phyloP scores from a whole-genome alignment of 2,113 vertebrate species.

The Pan troglodytes region DNA sequence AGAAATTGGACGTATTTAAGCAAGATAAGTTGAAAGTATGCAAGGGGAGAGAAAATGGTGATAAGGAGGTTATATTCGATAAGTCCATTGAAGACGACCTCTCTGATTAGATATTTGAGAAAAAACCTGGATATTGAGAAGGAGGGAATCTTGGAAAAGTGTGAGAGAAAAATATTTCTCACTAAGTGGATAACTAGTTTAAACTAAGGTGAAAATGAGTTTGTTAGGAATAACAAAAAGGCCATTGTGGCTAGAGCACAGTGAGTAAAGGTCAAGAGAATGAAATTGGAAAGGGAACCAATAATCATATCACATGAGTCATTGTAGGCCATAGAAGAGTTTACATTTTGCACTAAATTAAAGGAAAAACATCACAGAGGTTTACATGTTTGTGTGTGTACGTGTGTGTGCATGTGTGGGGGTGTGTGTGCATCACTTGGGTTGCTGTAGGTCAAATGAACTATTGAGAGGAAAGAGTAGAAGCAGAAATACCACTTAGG shows the following conservation, averaged over 20 bases:
- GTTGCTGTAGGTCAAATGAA: neutral
- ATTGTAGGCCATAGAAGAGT: neutral
- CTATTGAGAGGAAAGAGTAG: neutral
- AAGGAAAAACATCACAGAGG: neutral
- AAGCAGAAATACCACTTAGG: neutral
- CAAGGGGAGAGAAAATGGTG: neutral
- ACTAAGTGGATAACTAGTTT: neutral
- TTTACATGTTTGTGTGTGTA: neutral
- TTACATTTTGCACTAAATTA: neutral
- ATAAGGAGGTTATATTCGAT: neutral
- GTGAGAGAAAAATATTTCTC: neutral
- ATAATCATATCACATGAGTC: neutral
- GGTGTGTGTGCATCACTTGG: neutral
- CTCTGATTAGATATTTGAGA: neutral
- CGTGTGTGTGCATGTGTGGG: neutral
- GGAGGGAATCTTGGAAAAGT: neutral
- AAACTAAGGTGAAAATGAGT: neutral
- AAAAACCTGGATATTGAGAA: neutral
- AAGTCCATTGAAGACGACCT: neutral
- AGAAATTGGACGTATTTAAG: neutral
- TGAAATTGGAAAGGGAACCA: neutral
- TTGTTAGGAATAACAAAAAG: neutral
- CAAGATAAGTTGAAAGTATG: neutral
- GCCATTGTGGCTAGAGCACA: neutral
- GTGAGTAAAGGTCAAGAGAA: neutral